Base-by-base conservation (phyloP, 2,113 vertebrate genomes). In the Genyomyrus donnyi region DNA sequence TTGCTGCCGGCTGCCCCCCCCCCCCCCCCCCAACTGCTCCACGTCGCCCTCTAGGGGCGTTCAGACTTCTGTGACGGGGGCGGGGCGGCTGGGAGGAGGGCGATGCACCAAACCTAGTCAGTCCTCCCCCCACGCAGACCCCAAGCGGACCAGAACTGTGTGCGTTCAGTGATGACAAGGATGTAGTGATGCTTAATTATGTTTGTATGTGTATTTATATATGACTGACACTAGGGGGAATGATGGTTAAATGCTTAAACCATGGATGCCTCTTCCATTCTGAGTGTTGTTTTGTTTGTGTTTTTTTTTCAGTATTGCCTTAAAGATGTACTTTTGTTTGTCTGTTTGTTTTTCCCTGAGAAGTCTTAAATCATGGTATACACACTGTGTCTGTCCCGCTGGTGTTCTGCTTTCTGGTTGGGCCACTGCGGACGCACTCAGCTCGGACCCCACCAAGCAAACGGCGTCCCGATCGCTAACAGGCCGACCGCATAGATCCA, bases 1-100 rank as follows among this genome's bases (percentile, higher is more conserved):
- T 99, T 0, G 98, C 98, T 0, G 98, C 98, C 0, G 97, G 98
- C 42, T 99, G 97, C 95, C 1, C 17, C 52, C 50, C 50, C 49
- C 11, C 48, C n/a, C 9, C 46, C 93, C n/a, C 93, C n/a, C 80
- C 21, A 10, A 8, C 21, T 86, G 62, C 85, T 35, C 45, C 8
- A 19, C 17, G 9, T 58, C 11, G 13, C 19, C 15, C 53, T 15
- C 48, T 31, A 86, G 17, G 83, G 17, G 17, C 50, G 0, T 50
- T 53, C 31, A 39, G 15, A 87, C 50, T 39, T 39, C 13, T 50
- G 48, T 56, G 50, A 35, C 19, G 31, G 85, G 27, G 13, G 45
- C 1, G 24, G n/a, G n/a, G 48, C n/a, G 5, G 45, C 24, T 48
- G 10, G 74, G 31, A 42, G 74, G 15, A 42, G 74, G 45, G 45